Conservation (phyloP, 1,140 invertebrate genomes). For the Philotrypesis tridentata region DNA sequence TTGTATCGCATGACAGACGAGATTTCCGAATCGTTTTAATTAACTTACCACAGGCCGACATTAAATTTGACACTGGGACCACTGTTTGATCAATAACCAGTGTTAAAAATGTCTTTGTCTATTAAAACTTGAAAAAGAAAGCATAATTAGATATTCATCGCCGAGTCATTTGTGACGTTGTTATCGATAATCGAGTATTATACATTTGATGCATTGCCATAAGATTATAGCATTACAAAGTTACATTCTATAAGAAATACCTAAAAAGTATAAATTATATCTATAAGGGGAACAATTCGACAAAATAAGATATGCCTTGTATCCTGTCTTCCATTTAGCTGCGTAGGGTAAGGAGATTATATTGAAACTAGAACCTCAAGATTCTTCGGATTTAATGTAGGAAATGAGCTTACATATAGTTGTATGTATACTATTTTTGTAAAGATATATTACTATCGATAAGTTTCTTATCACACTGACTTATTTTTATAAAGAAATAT, state of each 20-base stretch:
- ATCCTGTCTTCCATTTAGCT: conserved; percentile 46
- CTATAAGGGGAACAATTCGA: conserved; percentile 16
- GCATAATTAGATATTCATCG: not conserved
- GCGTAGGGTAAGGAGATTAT: conserved; percentile 19
- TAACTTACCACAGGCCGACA: conserved; percentile 8
- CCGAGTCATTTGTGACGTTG: not conserved
- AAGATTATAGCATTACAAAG: conserved; percentile 51
- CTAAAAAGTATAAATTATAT: conserved; percentile 35
- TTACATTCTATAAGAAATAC: conserved; percentile 26
- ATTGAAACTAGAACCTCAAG: not conserved
- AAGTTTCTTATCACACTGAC: conserved; percentile 7
- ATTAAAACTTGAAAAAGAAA: conserved; percentile 16
- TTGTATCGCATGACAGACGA: not conserved
- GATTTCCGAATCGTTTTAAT: not conserved
- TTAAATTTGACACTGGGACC: not conserved
- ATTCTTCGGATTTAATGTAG: not conserved
- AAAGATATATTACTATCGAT: not conserved
- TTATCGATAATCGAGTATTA: conserved; percentile 16
- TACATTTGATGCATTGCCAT: conserved; percentile 61
- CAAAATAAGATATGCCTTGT: conserved; percentile 23
- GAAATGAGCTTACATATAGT: conserved; percentile 10
- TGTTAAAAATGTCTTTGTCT: conserved; percentile 1
- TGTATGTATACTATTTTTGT: conserved; percentile 26
- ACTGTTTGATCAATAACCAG: not conserved
- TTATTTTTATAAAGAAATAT: not conserved